A percentile compares a stretch with the other conserved stretches of the same genome.
phyloP scores from a whole-genome alignment of 2,797 vertebrate genomes.

The Danio kyathit region DNA sequence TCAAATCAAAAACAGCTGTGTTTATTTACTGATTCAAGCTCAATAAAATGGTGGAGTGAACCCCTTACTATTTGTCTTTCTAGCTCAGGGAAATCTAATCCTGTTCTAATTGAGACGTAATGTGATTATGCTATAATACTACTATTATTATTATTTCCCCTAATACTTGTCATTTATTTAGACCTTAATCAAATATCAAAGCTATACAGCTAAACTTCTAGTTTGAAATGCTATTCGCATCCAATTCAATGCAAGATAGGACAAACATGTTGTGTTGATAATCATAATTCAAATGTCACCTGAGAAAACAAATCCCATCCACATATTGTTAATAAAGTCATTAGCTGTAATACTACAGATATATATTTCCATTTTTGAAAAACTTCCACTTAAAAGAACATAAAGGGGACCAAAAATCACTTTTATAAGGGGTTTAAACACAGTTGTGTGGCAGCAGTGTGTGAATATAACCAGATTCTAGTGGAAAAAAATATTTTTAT shows the following conservation, averaged over 20 bases:
- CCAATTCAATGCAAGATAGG: neutral
- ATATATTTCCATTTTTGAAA: no score
- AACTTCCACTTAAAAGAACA: no score
- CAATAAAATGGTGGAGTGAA: neutral
- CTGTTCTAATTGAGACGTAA: neutral
- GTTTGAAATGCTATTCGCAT: neutral
- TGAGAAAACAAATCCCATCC: neutral
- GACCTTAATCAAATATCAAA: conserved; percentile 24
- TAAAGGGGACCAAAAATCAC: no score
- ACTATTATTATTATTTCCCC: no score
- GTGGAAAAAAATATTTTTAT: no score
- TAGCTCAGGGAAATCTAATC: neutral
- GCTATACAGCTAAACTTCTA: neutral
- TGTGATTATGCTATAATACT: neutral
- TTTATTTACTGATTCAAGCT: neutral
- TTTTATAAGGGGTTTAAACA: no score
- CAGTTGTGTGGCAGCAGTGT: no score
- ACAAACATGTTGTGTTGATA: neutral
- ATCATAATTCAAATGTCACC: neutral
- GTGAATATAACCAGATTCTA: no score
- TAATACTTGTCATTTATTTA: neutral
- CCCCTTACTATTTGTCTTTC: neutral
- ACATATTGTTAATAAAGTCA: neutral
- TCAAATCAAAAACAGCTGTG: neutral
- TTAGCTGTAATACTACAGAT: no score